Conservation (phyloP, 2,888 invertebrate genomes). For the Cryptophagus acutangulus region DNA sequence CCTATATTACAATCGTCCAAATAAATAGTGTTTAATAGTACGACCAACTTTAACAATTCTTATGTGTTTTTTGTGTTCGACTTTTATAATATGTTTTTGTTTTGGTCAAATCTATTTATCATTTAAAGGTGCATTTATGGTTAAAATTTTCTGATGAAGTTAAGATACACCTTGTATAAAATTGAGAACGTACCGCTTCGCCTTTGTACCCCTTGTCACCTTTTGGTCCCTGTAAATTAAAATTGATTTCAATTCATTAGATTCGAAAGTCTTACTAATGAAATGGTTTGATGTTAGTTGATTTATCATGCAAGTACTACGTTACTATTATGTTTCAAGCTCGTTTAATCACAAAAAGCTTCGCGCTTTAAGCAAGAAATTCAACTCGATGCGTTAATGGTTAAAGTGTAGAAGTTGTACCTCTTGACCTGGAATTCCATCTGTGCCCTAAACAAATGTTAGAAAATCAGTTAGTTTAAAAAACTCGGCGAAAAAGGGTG, state of each 20-base stretch:
- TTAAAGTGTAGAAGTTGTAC: conserved; percentile 50
- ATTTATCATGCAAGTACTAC: conserved; percentile 14
- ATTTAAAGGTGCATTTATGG: no score
- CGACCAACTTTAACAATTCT: no score
- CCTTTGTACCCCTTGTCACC: conserved; percentile 88
- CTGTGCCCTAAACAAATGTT: conserved; percentile 89
- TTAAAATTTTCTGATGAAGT: no score
- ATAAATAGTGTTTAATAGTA: no score
- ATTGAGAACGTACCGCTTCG: conserved; percentile 76
- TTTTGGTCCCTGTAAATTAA: conserved; percentile 70
- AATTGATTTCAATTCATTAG: conserved; percentile 7
- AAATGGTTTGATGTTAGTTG: conserved; percentile 7
- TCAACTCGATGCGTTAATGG: neutral
- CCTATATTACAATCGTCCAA: no score
- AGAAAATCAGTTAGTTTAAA: no score
- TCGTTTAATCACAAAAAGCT: no score
- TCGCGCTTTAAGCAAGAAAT: conserved; percentile 4
- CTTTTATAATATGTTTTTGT: no score
- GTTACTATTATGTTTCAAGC: conserved; percentile 12
- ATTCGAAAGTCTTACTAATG: conserved; percentile 7
- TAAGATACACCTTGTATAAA: no score
- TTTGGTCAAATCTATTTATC: no score
- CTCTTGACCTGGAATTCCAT: conserved; percentile 90
- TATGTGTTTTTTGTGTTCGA: no score
- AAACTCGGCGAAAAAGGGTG: no score